Percentiles rank a stretch among this genome's conserved stretches.
These are phyloP conservation scores for Cydia pomonella DNA, from an alignment of 1,140 invertebrate species.

Conservation along the genomic window DNA sequence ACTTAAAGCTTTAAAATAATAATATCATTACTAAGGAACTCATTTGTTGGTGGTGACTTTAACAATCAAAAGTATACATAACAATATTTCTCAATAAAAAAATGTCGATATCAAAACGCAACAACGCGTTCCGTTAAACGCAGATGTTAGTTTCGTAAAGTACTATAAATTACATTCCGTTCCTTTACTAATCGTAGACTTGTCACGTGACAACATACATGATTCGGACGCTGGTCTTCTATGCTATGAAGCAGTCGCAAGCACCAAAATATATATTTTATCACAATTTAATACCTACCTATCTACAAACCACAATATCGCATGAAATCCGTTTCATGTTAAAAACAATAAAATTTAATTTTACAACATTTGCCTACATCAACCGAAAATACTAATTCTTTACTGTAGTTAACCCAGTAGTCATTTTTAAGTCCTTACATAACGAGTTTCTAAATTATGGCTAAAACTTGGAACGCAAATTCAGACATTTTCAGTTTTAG, in stretches of 20 bases:
- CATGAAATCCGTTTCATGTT: not conserved
- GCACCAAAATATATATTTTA: not conserved
- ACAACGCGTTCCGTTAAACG: slow-evolving; percentile 1
- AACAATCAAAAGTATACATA: not conserved
- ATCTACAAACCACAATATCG: not conserved
- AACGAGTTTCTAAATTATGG: not conserved
- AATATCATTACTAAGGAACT: not conserved
- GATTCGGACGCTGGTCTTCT: too few relatives aligned
- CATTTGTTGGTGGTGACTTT: not conserved
- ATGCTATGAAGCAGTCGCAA: not conserved
- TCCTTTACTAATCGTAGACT: not conserved
- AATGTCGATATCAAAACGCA: slow-evolving; percentile 15
- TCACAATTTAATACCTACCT: not conserved
- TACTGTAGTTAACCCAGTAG: not conserved
- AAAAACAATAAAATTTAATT: not conserved
- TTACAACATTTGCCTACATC: not conserved
- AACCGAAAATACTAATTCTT: too few relatives aligned
- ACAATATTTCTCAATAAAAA: too few relatives aligned
- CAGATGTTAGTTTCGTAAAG: not conserved
- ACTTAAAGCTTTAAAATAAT: not conserved
- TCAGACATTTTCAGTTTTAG: not conserved
- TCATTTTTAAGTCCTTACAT: not conserved
- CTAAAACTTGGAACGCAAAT: not conserved
- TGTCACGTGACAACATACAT: not conserved
- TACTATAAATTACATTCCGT: not conserved